Base-by-base conservation (phyloP, 2,113 vertebrate genomes). In the Vulpes ferrilata region DNA sequence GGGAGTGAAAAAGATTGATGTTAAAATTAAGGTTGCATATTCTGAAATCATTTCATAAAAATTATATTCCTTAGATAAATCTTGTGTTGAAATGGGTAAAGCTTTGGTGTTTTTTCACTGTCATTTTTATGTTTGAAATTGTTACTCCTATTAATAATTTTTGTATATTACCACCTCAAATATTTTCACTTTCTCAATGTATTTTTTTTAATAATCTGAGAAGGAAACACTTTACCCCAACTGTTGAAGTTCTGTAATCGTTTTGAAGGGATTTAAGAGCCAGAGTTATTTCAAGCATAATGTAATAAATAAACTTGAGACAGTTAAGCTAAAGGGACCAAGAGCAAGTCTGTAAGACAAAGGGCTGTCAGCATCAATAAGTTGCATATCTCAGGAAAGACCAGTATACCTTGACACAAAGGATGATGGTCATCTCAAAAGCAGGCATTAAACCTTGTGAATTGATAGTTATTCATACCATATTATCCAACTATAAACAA, bases 111-210 rank as follows among this genome's bases (percentile, higher is more conserved):
- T 79, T 82, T 96, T 71, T 23, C 48, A 73, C 20, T 79, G 53
- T n/a, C 11, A 64, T 86, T 81, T 93, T 86, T 96, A n/a, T 94
- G 25, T 90, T 93, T 93, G 43, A 91, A 93, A 69, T 76, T 86
- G 10, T 85, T 96, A 27, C 22, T 71, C 30, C 38, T 73, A 51
- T 62, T 85, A 57, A 43, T 97, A 83, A 65, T 83, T 86, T 30
- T 55, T 86, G 0, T 83, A 27, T 92, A 43, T 94, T 15, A 67
- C 51, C 25, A 74, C 11, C 20, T 92, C 19, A 88, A 94, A 94
- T 92, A 53, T 76, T 93, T 96, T 65, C 51, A 92, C 22, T 83
- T 92, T 74, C 4, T 69, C 17, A 84, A 5, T 80, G 2, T 57
- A 9, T n/a, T 71, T 88, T 76, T 88, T 13, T 6, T 65, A 92